phyloP scores from a whole-genome alignment of 2,113 vertebrate species.

The Forbesichthys agassizii region DNA sequence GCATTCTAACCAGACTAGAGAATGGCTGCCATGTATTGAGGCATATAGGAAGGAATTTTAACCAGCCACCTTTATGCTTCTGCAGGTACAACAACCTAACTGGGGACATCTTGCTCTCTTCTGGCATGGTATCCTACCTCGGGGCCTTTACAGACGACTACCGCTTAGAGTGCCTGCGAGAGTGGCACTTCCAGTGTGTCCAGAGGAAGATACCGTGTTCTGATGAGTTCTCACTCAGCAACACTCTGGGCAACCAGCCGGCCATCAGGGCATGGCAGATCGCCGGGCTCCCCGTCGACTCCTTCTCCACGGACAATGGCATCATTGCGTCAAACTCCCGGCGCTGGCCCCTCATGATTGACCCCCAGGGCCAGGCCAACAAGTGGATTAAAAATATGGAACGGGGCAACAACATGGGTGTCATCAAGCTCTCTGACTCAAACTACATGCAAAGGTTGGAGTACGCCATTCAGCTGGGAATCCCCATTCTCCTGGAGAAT shows the following conservation, averaged over 20 bases:
- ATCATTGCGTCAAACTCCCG: constrained; percentile 91
- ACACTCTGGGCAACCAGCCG: constrained; percentile 84
- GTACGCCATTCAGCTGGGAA: constrained; percentile 87
- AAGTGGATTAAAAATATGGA: constrained; percentile 97
- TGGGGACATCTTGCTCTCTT: constrained; percentile 88
- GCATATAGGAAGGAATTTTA: no score
- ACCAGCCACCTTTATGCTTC: not conserved
- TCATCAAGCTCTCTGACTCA: constrained; percentile 86
- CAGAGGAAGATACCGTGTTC: constrained; percentile 83
- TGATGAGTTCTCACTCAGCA: constrained; percentile 83
- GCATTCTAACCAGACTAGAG: no score
- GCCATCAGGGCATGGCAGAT: constrained; percentile 89
- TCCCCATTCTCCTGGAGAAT: constrained; percentile 88
- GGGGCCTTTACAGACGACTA: constrained; percentile 91
- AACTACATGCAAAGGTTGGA: constrained; percentile 85
- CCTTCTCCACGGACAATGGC: constrained; percentile 91
- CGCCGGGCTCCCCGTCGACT: constrained; percentile 87
- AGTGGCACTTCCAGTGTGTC: constrained; percentile 82
- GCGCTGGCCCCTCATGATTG: constrained; percentile 92
- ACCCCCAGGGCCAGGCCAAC: constrained; percentile 94
- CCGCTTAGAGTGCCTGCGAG: constrained; percentile 78
- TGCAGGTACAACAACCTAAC: constrained; percentile 81
- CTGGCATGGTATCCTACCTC: constrained; percentile 87
- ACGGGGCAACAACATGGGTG: constrained; percentile 82
- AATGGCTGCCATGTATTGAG: no score